Evolutionary conservation across 2,113 vertebrate genomes (phyloP).

Genomic region (Hyla sarda): DNA sequence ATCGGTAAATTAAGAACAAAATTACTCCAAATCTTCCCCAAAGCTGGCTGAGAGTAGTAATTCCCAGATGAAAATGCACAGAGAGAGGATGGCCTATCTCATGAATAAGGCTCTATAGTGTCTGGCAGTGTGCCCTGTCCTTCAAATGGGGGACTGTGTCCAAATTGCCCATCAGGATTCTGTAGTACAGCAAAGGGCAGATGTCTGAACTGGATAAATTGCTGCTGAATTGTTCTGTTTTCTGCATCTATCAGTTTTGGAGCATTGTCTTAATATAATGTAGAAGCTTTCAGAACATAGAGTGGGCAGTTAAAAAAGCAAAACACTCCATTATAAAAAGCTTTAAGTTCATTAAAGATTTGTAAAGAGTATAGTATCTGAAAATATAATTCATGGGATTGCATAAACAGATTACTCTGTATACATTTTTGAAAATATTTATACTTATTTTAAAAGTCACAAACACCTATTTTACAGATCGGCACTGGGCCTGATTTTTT

Average conservation of each 20-base stretch:
- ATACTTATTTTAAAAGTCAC: too few species aligned
- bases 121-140: not conserved
- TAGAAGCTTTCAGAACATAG: not conserved
- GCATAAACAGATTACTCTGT: too few species aligned
- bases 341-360: not conserved
- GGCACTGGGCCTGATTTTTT: too few species aligned
- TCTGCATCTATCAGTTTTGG: not conserved
- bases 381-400: not conserved
- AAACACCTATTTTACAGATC: too few species aligned
- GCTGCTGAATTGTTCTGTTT: not conserved
- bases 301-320: not conserved
- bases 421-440: too few species aligned
- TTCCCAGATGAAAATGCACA: not conserved
- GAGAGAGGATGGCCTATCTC: not conserved
- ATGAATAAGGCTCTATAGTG: not conserved
- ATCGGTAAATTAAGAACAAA: not conserved
- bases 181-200: slow-evolving; percentile 22
- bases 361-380: not conserved
- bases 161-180: not conserved
- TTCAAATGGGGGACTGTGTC: slow-evolving; percentile 10
- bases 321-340: not conserved
- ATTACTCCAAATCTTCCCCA: not conserved
- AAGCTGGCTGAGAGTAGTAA: not conserved
- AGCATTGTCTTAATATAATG: slow-evolving; percentile 2
- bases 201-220: slow-evolving; percentile 5